phyloP scores from a whole-genome alignment of 2,888 invertebrate genomes.

The Orthosia incerta region DNA sequence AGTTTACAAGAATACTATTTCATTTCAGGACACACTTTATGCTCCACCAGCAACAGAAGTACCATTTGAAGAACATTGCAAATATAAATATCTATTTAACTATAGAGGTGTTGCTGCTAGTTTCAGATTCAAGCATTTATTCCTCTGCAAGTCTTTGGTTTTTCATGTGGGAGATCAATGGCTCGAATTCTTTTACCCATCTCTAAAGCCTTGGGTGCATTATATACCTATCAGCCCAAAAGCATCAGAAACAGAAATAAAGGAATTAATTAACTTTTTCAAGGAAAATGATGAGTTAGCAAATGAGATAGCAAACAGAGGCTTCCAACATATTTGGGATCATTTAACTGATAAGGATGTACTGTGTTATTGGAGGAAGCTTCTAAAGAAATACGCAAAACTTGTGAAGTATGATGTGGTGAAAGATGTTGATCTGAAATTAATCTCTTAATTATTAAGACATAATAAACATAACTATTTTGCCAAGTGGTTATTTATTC shows the following conservation, averaged over 20 bases:
- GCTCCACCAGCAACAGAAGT: slow-evolving; percentile 96
- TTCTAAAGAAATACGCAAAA: slow-evolving; percentile 94
- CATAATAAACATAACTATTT: slow-evolving; percentile 17
- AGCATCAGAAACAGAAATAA: slow-evolving; percentile 93
- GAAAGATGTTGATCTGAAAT: slow-evolving; percentile 90
- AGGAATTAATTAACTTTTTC: slow-evolving; percentile 94
- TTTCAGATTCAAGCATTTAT: slow-evolving; percentile 98
- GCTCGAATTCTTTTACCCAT: slow-evolving; percentile 98
- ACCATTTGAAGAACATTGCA: slow-evolving; percentile 97
- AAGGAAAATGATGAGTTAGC: slow-evolving; percentile 94
- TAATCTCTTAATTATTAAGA: slow-evolving; percentile 42
- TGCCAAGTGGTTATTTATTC: slow-evolving; percentile 12
- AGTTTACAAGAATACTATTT: not conserved
- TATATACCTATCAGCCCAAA: slow-evolving; percentile 95
- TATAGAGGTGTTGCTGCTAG: slow-evolving; percentile 99
- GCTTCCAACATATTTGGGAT: slow-evolving; percentile 95
- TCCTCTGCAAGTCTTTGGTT: slow-evolving; percentile 97
- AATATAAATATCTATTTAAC: slow-evolving; percentile 98
- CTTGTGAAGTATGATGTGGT: slow-evolving; percentile 93
- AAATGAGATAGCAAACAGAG: slow-evolving; percentile 95
- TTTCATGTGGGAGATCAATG: slow-evolving; percentile 98
- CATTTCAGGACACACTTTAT: slow-evolving; percentile 95
- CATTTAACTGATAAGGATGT: slow-evolving; percentile 96
- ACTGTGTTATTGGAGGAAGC: slow-evolving; percentile 96
- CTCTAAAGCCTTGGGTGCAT: slow-evolving; percentile 98